Conservation (phyloP, 2,888 invertebrate genomes). For the Andrena haemorrhoa region DNA sequence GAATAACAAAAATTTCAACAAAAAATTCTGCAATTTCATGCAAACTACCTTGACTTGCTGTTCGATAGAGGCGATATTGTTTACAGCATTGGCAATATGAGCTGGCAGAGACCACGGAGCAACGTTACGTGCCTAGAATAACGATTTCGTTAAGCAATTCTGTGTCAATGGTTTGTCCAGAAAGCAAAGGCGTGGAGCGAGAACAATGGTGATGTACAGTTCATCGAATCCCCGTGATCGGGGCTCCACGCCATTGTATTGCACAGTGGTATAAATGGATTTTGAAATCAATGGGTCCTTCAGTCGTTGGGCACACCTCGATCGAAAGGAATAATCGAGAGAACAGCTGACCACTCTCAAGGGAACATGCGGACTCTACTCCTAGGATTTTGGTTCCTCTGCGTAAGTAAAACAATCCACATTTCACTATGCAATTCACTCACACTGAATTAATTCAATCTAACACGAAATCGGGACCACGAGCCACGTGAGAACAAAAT, state of each 20-base stretch:
- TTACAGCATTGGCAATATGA: conserved; percentile 54
- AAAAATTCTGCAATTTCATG: conserved; percentile 19
- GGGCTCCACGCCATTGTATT: conserved; percentile 64
- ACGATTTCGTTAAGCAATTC: conserved; percentile 75
- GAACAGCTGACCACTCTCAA: background rate
- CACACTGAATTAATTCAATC: background rate
- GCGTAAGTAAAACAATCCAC: conserved; percentile 72
- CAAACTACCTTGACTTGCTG: conserved; percentile 57
- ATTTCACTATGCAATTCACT: background rate
- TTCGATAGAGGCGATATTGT: conserved; percentile 61
- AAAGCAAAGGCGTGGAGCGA: conserved; percentile 69
- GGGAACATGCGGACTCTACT: conserved; percentile 63
- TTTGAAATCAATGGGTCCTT: conserved; percentile 75
- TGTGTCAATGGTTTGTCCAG: conserved; percentile 73
- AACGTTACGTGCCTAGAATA: conserved; percentile 72
- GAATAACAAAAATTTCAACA: background rate
- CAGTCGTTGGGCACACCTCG: conserved; percentile 66
- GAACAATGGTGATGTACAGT: conserved; percentile 50
- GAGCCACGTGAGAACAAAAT: background rate
- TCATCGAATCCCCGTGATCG: conserved; percentile 40
- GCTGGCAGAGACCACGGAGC: conserved; percentile 51
- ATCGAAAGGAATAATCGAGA: conserved; percentile 33
- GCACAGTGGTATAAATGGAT: conserved; percentile 75
- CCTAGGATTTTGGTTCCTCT: conserved; percentile 67
- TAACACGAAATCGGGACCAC: background rate